Evolutionary conservation across 2,797 vertebrate species (phyloP).

Genomic region (Gadopsis marmoratus): DNA sequence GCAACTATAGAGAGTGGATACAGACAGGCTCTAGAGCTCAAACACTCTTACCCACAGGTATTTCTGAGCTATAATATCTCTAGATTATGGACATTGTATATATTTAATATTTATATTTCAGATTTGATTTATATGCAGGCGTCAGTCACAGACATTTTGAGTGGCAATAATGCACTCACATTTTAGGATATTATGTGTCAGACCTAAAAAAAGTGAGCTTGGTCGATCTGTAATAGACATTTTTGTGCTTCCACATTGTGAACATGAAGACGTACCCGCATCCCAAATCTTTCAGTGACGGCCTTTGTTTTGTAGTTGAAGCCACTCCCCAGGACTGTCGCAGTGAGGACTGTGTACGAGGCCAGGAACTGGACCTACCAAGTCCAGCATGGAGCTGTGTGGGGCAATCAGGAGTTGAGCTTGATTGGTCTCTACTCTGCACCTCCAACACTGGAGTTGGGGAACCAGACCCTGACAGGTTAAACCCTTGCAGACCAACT

Average conservation of each 20-base stretch:
- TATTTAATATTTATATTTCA: neutral
- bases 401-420: conserved; percentile 83
- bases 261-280: neutral
- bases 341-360: conserved; percentile 78
- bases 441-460: conserved; percentile 75
- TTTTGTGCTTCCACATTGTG: neutral
- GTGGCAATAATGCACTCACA: too few species aligned
- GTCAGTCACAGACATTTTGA: neutral
- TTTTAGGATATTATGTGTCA: neutral
- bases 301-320: conserved; percentile 79
- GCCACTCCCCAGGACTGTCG: conserved; percentile 80
- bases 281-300: neutral
- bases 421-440: conserved; percentile 74
- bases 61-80: neutral
- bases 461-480: conserved; percentile 80
- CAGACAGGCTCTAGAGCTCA: conserved; percentile 79
- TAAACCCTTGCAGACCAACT: conserved; percentile 49
- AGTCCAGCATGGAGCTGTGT: conserved; percentile 82
- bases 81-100: neutral
- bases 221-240: neutral
- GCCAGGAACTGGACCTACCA: conserved; percentile 71
- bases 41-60: conserved; percentile 85
- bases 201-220: neutral
- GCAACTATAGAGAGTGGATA: conserved; percentile 71
- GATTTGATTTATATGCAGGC: neutral